phyloP scores from a whole-genome alignment of 1,140 invertebrate species.

The Eumeta japonica region DNA sequence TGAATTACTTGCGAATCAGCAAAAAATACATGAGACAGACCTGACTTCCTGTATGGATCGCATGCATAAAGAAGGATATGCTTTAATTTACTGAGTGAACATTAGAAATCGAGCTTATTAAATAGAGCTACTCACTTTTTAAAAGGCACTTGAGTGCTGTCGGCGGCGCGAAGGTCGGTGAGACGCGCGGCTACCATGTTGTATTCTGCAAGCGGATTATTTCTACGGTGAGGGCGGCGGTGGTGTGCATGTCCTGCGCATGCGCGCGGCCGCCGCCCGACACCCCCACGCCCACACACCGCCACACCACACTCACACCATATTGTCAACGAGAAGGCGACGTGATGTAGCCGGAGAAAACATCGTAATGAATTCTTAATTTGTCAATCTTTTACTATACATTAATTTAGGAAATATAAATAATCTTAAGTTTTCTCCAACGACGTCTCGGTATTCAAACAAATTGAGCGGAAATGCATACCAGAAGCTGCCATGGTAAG shows the following conservation, averaged over 20 bases:
- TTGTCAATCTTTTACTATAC: too few species aligned
- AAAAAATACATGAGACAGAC: constrained; percentile 20
- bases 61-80: too few species aligned
- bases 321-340: constrained; percentile 47
- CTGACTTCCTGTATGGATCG: constrained; percentile 51
- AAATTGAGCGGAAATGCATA: too few species aligned
- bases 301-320: constrained; percentile 28
- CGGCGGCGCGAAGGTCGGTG: constrained; percentile 81
- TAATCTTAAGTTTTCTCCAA: too few species aligned
- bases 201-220: constrained; percentile 84
- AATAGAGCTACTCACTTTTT: constrained; percentile 80
- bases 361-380: constrained; percentile 5
- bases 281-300: constrained; percentile 19
- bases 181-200: constrained; percentile 96
- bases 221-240: constrained; percentile 64
- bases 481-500: too few species aligned
- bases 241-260: constrained; percentile 12
- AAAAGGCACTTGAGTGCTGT: constrained; percentile 94
- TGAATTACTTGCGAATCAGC: neutral
- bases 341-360: too few species aligned
- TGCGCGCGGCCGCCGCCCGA: constrained; percentile 32
- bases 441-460: too few species aligned
- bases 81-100: too few species aligned
- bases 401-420: too few species aligned
- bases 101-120: constrained; percentile 6